These are phyloP conservation scores for Aradophagus sp. DNA, from an alignment of 1,140 invertebrate species.

Conservation along the genomic window DNA sequence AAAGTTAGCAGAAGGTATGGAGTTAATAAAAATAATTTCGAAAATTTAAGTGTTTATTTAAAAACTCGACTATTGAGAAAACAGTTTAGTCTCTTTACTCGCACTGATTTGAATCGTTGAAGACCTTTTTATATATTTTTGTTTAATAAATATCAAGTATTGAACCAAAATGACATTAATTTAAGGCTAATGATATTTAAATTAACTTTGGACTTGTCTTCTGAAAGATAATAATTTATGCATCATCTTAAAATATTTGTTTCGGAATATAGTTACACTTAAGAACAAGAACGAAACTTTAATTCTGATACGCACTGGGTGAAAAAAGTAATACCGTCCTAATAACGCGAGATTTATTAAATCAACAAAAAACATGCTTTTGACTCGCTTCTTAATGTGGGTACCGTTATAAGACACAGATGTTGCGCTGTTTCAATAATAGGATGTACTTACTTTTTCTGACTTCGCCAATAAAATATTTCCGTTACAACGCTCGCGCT, in stretches of 20 bases:
- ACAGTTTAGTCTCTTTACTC: no score
- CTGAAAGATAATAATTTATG: slow-evolving; percentile 2
- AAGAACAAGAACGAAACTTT: slow-evolving; percentile 12
- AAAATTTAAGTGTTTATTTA: no score
- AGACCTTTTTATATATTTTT: no score
- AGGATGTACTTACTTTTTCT: slow-evolving; percentile 48
- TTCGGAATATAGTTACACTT: slow-evolving; percentile 3
- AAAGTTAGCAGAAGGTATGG: no score
- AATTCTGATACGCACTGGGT: slow-evolving; percentile 2
- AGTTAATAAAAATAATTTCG: no score
- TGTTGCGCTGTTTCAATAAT: slow-evolving; percentile 55
- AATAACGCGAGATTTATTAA: slow-evolving; percentile 41
- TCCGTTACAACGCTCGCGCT: slow-evolving; percentile 31
- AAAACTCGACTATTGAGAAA: no score
- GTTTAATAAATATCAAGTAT: no score
- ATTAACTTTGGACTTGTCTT: no score
- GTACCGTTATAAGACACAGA: slow-evolving; percentile 54
- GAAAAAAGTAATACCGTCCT: slow-evolving; percentile 26
- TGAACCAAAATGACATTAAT: no score
- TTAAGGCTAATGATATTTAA: no score
- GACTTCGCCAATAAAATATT: slow-evolving; percentile 45
- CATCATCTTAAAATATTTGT: neutral
- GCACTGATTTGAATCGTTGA: no score
- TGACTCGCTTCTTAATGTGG: slow-evolving; percentile 40
- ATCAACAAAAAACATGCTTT: slow-evolving; percentile 38